phyloP scores from a whole-genome alignment of 2,888 invertebrate genomes.

The Polyploca ridens region DNA sequence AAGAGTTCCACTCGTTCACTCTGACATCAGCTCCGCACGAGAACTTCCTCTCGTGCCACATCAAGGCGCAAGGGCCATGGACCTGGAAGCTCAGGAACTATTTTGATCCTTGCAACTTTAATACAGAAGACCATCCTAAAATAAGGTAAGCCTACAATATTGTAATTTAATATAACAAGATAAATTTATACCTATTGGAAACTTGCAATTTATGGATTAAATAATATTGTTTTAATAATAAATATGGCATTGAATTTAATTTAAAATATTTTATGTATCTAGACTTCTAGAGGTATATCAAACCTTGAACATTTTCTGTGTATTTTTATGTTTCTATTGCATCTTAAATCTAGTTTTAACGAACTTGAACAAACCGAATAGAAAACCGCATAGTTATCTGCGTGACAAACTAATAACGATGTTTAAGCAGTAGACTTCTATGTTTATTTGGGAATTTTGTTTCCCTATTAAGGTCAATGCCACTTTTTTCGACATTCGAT shows the following conservation, averaged over 20 bases:
- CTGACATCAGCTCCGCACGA: constrained; percentile 98
- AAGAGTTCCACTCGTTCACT: constrained; percentile 98
- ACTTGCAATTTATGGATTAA: no score
- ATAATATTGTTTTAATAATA: no score
- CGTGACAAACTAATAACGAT: background rate
- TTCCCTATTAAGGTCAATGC: constrained; percentile 2
- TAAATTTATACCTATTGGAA: no score
- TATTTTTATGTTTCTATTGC: no score
- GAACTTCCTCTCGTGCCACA: constrained; percentile 96
- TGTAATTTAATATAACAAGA: no score
- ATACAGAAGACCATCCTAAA: constrained; percentile 93
- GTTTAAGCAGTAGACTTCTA: background rate
- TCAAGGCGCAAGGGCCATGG: constrained; percentile 96
- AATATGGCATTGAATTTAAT: no score
- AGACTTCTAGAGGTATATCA: no score
- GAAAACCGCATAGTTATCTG: constrained; percentile 4
- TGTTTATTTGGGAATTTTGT: background rate
- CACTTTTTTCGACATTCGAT: constrained; percentile 2
- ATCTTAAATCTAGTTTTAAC: background rate
- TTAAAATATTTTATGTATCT: no score
- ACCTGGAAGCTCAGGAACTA: constrained; percentile 98
- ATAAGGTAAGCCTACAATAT: constrained; percentile 72
- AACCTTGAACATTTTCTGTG: no score
- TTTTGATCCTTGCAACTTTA: constrained; percentile 96
- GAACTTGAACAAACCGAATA: background rate